Percentiles rank a stretch among this genome's conserved stretches.
phyloP scores from a whole-genome alignment of 2,113 vertebrate species.

The Lucifuga dentata region DNA sequence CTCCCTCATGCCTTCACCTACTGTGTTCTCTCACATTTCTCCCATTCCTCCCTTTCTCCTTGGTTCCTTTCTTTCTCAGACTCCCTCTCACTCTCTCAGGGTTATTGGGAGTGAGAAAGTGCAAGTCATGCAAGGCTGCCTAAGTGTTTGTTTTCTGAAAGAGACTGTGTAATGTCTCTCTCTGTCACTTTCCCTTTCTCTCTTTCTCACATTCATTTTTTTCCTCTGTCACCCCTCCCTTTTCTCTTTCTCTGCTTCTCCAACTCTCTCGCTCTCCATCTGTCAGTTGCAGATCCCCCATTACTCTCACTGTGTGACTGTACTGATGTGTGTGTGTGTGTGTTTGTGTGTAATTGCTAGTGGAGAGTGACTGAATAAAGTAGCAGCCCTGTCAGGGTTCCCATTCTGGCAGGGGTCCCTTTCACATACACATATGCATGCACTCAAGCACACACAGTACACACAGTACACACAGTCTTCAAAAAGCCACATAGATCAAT shows the following conservation, averaged over 20 bases:
- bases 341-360: slow-evolving; percentile 43
- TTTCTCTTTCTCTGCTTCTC: slow-evolving; percentile 21
- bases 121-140: slow-evolving; percentile 79
- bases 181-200: slow-evolving; percentile 17
- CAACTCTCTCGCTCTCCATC: slow-evolving; percentile 50
- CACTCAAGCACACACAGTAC: not conserved
- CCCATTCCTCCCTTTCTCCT: slow-evolving; percentile 22
- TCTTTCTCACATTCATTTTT: slow-evolving; percentile 52
- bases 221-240: slow-evolving; percentile 29
- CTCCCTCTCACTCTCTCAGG: slow-evolving; percentile 17
- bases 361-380: slow-evolving; percentile 49
- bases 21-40: slow-evolving; percentile 8
- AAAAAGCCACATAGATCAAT: slow-evolving; percentile 27
- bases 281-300: slow-evolving; percentile 48
- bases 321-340: slow-evolving; percentile 18
- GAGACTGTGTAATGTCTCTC: slow-evolving; percentile 17
- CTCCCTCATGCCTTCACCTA: not conserved
- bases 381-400: slow-evolving; percentile 68
- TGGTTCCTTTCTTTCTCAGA: slow-evolving; percentile 4
- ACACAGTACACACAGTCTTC: slow-evolving; percentile 18
- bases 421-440: slow-evolving; percentile 12
- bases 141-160: slow-evolving; percentile 64
- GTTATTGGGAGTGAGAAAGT: slow-evolving; percentile 73
- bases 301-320: slow-evolving; percentile 32
- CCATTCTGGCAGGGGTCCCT: slow-evolving; percentile 46